Percentiles rank a stretch among this genome's conserved stretches.
Evolutionary conservation across 1,140 invertebrate genomes (phyloP).

Genomic region (Drosophila dunni): DNA sequence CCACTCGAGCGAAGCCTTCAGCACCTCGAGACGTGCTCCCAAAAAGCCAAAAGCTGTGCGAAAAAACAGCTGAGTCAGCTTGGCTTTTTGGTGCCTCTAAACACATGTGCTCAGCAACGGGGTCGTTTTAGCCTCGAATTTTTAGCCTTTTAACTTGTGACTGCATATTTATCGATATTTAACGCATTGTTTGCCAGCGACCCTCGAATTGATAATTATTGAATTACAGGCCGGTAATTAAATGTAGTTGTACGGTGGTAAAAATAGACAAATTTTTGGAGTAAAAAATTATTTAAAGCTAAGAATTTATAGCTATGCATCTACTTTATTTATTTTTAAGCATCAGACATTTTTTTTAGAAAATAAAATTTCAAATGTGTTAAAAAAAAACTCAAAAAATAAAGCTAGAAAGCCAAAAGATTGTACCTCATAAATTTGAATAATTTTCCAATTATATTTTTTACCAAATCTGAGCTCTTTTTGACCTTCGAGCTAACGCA

Average conservation of each 20-base stretch:
- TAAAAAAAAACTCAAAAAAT: no score
- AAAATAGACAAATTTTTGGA: background rate
- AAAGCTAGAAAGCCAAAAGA: no score
- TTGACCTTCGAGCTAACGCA: no score
- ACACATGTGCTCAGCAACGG: constrained; percentile 10
- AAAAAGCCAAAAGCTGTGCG: background rate
- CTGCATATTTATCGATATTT: constrained; percentile 6
- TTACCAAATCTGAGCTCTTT: no score
- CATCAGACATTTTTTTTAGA: no score
- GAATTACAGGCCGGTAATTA: background rate
- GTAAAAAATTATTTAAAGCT: background rate
- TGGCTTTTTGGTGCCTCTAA: background rate
- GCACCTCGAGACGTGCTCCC: constrained; percentile 6
- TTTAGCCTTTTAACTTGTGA: background rate
- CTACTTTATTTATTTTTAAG: no score
- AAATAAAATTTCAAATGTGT: no score
- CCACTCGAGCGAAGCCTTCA: constrained; percentile 46
- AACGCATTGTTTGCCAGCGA: background rate
- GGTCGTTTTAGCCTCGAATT: constrained; percentile 3
- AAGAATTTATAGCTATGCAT: no score
- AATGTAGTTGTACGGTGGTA: background rate
- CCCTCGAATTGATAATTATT: background rate
- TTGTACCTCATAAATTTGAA: no score
- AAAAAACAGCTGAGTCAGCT: constrained; percentile 22
- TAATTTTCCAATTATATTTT: no score